Evolutionary conservation across 1,140 invertebrate genomes (phyloP).

Genomic region (Eumaeus atala): DNA sequence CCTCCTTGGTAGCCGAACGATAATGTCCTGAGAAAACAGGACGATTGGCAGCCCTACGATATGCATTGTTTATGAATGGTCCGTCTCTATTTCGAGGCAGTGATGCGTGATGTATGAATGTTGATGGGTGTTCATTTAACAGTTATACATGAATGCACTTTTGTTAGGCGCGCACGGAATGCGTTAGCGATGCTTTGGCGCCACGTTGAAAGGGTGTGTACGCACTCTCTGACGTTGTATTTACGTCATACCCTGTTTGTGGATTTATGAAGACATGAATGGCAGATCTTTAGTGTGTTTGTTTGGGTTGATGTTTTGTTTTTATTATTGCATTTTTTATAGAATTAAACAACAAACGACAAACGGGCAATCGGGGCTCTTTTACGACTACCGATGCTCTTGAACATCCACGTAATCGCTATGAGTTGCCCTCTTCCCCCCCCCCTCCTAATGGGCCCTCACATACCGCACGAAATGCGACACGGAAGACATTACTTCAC

Average conservation of each 20-base stretch:
- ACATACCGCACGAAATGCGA: too few relatives aligned
- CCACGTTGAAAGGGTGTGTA: conserved; percentile 26
- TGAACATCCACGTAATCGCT: too few relatives aligned
- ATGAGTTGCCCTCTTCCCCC: too few relatives aligned
- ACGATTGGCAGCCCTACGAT: conserved; percentile 21
- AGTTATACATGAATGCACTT: conserved; percentile 51
- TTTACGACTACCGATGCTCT: too few relatives aligned
- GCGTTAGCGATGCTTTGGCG: conserved; percentile 34
- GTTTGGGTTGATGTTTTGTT: neutral
- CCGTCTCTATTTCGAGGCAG: conserved; percentile 48
- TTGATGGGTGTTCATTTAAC: conserved; percentile 36
- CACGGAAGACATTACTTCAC: too few relatives aligned
- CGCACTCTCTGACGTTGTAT: conserved; percentile 2
- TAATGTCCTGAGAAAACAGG: too few relatives aligned
- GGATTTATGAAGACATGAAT: too few relatives aligned
- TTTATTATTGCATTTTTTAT: neutral
- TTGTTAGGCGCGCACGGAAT: conserved; percentile 37
- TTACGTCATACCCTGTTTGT: too few relatives aligned
- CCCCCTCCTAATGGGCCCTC: too few relatives aligned
- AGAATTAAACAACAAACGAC: neutral
- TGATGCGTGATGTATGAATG: conserved; percentile 52
- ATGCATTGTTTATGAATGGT: conserved; percentile 58
- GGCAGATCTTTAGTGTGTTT: too few relatives aligned
- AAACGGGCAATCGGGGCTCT: too few relatives aligned
- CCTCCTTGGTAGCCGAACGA: too few relatives aligned